These are phyloP conservation scores for Ellobium chinense DNA, from an alignment of 2,888 invertebrate species.

Conservation along the genomic window DNA sequence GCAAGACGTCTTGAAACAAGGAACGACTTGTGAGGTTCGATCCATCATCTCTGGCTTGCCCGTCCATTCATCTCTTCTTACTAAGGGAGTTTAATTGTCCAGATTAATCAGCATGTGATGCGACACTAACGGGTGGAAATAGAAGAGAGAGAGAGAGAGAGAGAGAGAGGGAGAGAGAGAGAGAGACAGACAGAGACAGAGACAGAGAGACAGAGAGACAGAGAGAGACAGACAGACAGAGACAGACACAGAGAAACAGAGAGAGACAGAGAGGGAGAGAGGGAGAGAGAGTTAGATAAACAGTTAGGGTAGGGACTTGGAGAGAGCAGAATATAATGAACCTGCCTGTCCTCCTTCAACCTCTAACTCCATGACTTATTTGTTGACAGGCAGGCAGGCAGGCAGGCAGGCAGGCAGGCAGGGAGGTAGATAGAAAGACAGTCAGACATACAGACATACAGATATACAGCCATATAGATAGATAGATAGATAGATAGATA, in stretches of 20 bases:
- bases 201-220: not conserved
- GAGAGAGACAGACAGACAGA: not conserved
- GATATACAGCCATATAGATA: not conserved
- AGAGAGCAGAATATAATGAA: too few relatives aligned
- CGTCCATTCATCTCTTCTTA: too few relatives aligned
- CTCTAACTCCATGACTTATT: too few relatives aligned
- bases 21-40: too few relatives aligned
- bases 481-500: not conserved
- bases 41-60: too few relatives aligned
- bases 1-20: too few relatives aligned
- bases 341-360: too few relatives aligned
- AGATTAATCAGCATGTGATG: too few relatives aligned
- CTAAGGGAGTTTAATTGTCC: too few relatives aligned
- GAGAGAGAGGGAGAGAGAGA: not conserved
- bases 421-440: not conserved
- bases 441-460: not conserved
- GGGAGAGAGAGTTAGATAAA: too few relatives aligned
- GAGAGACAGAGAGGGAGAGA: not conserved
- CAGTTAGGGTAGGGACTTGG: too few relatives aligned
- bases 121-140: too few relatives aligned
- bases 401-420: not conserved
- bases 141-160: not conserved
- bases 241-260: not conserved
- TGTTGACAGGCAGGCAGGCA: not conserved
- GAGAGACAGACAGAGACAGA: not conserved